Evolutionary conservation across 2,797 vertebrate species (phyloP).

Genomic region (Sphenodon punctatus): DNA sequence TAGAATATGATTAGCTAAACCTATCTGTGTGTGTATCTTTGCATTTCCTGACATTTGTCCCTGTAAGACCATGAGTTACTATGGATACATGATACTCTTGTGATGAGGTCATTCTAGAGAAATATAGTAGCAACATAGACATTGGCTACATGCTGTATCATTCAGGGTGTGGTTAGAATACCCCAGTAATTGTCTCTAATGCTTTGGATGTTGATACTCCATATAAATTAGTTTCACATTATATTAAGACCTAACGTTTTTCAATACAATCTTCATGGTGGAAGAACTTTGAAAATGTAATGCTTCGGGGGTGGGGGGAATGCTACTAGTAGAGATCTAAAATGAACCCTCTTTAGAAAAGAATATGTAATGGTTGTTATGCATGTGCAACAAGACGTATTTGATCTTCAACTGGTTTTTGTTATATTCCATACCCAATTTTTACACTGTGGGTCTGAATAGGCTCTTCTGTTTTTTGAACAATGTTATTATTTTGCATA

Average conservation of each 20-base stretch:
- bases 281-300: too few relatives aligned
- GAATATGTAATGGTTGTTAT: background rate
- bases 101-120: background rate
- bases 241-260: background rate
- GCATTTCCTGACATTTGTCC: background rate
- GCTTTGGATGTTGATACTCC: background rate
- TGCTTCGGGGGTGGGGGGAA: too few relatives aligned
- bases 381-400: too few relatives aligned
- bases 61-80: rapidly evolving
- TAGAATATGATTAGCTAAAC: background rate
- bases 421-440: too few relatives aligned
- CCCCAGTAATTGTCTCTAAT: background rate
- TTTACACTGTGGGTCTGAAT: too few relatives aligned
- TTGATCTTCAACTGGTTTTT: too few relatives aligned
- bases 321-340: rapidly evolving
- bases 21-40: background rate
- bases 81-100: background rate
- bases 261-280: background rate
- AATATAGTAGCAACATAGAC: background rate
- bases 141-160: background rate
- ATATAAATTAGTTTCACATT: background rate
- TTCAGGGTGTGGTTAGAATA: background rate
- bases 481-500: too few relatives aligned
- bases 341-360: background rate
- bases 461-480: too few relatives aligned